phyloP scores from a whole-genome alignment of 2,113 vertebrate genomes.

The Mus spicilegus region DNA sequence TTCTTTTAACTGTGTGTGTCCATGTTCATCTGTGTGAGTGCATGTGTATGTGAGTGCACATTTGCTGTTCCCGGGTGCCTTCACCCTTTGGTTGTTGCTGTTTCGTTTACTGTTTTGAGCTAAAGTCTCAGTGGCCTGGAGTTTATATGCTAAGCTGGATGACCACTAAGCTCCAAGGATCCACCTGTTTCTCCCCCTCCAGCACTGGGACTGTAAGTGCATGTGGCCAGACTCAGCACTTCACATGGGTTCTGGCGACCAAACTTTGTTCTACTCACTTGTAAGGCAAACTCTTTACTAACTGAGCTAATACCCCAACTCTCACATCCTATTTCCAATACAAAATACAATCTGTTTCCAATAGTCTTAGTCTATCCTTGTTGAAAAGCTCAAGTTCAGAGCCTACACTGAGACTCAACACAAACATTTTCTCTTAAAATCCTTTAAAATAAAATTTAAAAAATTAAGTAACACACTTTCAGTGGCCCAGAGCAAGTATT shows the following conservation, averaged over 20 bases:
- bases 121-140: neutral
- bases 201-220: neutral
- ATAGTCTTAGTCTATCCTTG: neutral
- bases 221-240: neutral
- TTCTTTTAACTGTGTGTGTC: neutral
- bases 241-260: neutral
- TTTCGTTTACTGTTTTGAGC: neutral
- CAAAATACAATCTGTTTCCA: neutral
- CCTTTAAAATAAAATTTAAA: neutral
- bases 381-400: neutral
- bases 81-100: neutral
- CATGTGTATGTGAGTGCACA: neutral
- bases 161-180: neutral
- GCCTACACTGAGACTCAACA: neutral
- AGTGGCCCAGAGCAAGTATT: neutral
- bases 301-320: neutral
- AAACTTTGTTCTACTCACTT: neutral
- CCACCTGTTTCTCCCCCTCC: neutral
- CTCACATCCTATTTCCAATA: neutral
- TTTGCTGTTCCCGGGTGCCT: neutral
- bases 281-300: neutral
- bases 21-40: neutral
- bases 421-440: neutral
- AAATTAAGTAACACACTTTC: neutral
- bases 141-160: neutral